A percentile compares a stretch with the other conserved stretches of the same genome.
phyloP scores from a whole-genome alignment of 2,797 vertebrate species.

The Ficedula albicollis region DNA sequence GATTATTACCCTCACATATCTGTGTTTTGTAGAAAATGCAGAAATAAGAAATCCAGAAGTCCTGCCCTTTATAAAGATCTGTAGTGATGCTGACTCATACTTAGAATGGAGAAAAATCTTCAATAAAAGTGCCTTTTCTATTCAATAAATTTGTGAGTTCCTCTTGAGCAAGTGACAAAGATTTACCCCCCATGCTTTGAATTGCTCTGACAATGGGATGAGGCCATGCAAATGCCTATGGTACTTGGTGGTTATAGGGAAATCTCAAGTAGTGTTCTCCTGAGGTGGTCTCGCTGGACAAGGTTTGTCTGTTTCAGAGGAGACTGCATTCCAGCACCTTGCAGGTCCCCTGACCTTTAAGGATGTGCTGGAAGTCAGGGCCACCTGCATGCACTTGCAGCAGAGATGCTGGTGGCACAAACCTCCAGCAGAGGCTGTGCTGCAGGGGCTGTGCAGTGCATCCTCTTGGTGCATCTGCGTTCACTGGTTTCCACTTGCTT shows the following conservation, averaged over 20 bases:
- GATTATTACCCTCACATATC: not conserved
- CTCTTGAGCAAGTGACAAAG: not conserved
- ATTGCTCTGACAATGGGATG: not conserved
- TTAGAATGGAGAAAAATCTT: not conserved
- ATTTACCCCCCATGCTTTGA: not conserved
- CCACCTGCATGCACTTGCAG: not conserved
- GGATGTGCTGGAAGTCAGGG: not conserved
- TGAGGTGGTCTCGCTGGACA: not conserved
- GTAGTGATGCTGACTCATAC: not conserved
- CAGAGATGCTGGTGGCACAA: not conserved
- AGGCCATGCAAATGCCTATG: not conserved
- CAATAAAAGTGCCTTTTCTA: not conserved
- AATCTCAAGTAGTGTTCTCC: not conserved
- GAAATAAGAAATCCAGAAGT: not conserved
- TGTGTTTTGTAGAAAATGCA: not conserved
- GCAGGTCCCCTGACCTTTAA: rapidly evolving
- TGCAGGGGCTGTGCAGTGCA: rapidly evolving
- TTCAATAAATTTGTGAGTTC: not conserved
- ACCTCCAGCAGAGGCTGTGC: not conserved
- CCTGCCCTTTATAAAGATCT: not conserved
- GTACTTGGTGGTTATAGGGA: not conserved
- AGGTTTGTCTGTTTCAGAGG: not conserved
- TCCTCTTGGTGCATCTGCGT: not conserved
- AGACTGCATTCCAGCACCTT: not conserved
- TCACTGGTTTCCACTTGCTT: not conserved